Conservation (phyloP, 2,797 vertebrate species). For the Merluccius polli region DNA sequence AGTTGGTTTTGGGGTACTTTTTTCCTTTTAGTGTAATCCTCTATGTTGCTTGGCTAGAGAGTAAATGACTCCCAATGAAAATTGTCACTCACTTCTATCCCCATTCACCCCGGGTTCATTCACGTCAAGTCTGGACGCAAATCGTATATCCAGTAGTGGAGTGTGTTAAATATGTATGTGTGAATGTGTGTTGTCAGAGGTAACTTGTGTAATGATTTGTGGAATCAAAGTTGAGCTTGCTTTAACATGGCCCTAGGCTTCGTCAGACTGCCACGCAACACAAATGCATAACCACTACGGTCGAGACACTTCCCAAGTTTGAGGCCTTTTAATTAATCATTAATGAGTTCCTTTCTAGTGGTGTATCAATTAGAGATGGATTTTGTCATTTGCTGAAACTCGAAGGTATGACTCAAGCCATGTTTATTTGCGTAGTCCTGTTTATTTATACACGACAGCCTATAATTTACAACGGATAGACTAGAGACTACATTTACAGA, state of each 20-base stretch:
- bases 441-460: slow-evolving; percentile 29
- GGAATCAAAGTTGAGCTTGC: not conserved
- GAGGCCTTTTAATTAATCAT: not conserved
- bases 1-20: slow-evolving; percentile 44
- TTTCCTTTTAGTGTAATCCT: slow-evolving; percentile 42
- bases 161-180: not conserved
- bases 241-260: not conserved
- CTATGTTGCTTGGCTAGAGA: slow-evolving; percentile 25
- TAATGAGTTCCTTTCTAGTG: not conserved
- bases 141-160: not conserved
- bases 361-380: not conserved
- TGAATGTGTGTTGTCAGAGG: not conserved
- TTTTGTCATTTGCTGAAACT: not conserved
- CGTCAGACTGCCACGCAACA: not conserved
- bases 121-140: slow-evolving; percentile 31
- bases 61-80: slow-evolving; percentile 33
- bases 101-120: slow-evolving; percentile 35
- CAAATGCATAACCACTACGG: not conserved
- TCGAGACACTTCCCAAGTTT: not conserved
- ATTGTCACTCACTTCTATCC: slow-evolving; percentile 55
- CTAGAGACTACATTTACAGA: not conserved
- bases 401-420: not conserved
- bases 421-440: not conserved
- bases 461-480: not conserved
- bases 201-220: not conserved